Percentiles rank a stretch among this genome's conserved stretches.
Evolutionary conservation across 64 coral and sea anemone species (phyloP).

Genomic region (Orbicella faveolata): DNA sequence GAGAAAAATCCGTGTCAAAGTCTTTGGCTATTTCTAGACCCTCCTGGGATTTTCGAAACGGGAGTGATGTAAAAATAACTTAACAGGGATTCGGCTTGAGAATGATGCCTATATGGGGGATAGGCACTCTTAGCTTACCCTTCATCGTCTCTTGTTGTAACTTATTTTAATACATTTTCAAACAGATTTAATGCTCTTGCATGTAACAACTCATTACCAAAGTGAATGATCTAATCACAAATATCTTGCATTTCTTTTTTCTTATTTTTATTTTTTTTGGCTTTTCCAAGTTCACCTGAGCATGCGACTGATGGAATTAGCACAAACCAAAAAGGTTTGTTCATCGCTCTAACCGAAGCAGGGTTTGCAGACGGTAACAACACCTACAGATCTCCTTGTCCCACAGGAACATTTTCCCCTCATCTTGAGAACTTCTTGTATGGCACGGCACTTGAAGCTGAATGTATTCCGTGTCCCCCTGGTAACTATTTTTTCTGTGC

Average conservation of each 20-base stretch:
- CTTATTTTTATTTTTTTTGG: not conserved
- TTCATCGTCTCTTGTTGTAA: too few species aligned
- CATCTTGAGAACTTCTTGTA: slow-evolving; percentile 5
- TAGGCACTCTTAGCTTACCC: too few species aligned
- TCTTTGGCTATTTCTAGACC: too few species aligned
- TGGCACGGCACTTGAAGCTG: not conserved
- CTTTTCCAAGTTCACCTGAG: slow-evolving; percentile 19
- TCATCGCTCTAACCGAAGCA: not conserved
- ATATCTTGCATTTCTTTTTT: not conserved
- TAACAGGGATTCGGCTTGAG: too few species aligned
- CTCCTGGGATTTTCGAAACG: too few species aligned
- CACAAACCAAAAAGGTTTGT: not conserved
- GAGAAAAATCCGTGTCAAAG: too few species aligned
- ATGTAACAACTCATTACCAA: not conserved
- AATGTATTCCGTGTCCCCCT: not conserved
- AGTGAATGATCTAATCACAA: not conserved
- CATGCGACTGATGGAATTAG: slow-evolving; percentile 4
- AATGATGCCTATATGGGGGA: too few species aligned
- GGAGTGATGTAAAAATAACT: too few species aligned
- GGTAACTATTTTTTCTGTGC: not conserved
- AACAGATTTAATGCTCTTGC: too few species aligned
- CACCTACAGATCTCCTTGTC: not conserved
- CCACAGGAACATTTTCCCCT: slow-evolving; percentile 1
- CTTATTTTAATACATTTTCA: too few species aligned
- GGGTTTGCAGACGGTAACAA: slow-evolving; percentile 4